Conservation (phyloP, 2,797 vertebrate species). For the Hemibagrus guttatus region DNA sequence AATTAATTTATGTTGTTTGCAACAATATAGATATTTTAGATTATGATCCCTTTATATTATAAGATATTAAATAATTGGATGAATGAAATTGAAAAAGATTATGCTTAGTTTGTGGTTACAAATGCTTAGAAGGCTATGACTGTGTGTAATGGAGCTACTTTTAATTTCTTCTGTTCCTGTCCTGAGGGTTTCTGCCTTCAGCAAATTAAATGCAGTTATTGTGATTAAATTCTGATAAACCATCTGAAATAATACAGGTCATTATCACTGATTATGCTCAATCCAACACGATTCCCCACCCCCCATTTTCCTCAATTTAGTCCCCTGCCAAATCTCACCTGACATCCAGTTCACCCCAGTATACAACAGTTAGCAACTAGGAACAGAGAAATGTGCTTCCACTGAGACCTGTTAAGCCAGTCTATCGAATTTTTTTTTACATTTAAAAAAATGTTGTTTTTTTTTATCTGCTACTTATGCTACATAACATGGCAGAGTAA, state of each 20-base stretch:
- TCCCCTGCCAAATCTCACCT: background rate
- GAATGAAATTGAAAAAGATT: background rate
- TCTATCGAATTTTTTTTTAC: background rate
- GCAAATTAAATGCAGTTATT: background rate
- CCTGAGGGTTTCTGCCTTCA: background rate
- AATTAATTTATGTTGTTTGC: background rate
- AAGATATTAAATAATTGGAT: background rate
- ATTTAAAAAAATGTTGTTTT: too few species aligned
- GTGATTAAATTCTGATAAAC: background rate
- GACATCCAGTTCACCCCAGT: background rate
- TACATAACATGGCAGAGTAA: background rate
- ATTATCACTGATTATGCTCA: background rate
- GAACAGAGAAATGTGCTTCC: background rate
- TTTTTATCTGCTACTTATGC: conserved; percentile 4
- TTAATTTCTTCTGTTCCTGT: background rate
- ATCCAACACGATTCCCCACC: background rate
- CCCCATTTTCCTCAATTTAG: background rate
- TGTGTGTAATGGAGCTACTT: background rate
- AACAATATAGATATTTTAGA: background rate
- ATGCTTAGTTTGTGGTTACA: background rate
- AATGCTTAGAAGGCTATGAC: background rate
- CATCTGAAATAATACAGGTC: background rate
- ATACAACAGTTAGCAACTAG: background rate
- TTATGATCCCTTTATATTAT: background rate
- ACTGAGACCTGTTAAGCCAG: background rate